Base-by-base conservation (phyloP, 2,797 vertebrate genomes). In the Melanotaenia boesemani region DNA sequence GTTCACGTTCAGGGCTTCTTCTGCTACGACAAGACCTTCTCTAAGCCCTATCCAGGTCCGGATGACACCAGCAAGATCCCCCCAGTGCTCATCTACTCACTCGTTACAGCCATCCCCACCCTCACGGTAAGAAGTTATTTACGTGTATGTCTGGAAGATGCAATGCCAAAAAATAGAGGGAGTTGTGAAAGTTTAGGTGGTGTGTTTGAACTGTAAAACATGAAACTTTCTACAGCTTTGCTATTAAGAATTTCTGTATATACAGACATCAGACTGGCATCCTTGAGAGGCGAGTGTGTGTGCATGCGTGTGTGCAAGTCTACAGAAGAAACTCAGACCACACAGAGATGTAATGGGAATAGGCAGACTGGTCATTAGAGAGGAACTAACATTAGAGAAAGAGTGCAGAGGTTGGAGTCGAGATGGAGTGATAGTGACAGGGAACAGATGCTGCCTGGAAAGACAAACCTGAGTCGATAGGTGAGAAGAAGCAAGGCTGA, bases 1-100 rank as follows among this genome's bases (percentile, higher is more conserved):
- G 96, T 97, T 55, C 96, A 97, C 87, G 77, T 95, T 72, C 96
- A 97, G 83, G 97, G 96, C 41, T 97, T 98, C 93, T 98, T 98
- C 95, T 98, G 97, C 92, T 96, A 95, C 6, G 96, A 97, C 88
- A 96, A 94, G 59, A 88, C 93, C 66, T 96, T 96, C 48, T 96
- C 96, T 48, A 97, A 96, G 85, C 97, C 96, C 22, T 96, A 97
- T 84, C 96, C 95, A 0, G 96, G 96, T 63, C 96, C 96, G 0
- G 96, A 97, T 76, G 93, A 95, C 54, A 70, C 85, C 92, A 96
- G 97, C 94, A 94, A 94, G 60, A 96, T 94, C 5, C 96, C 97
- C 0, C 96, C 97, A 0, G 94, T 95, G 64, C 94, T 97, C 55
- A 94, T 97, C 84, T 97, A 97, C 69, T 95, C 96, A 0, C 92